Base-by-base conservation (phyloP, 1,140 invertebrate genomes). In the Anagrus nilaparvatae region DNA sequence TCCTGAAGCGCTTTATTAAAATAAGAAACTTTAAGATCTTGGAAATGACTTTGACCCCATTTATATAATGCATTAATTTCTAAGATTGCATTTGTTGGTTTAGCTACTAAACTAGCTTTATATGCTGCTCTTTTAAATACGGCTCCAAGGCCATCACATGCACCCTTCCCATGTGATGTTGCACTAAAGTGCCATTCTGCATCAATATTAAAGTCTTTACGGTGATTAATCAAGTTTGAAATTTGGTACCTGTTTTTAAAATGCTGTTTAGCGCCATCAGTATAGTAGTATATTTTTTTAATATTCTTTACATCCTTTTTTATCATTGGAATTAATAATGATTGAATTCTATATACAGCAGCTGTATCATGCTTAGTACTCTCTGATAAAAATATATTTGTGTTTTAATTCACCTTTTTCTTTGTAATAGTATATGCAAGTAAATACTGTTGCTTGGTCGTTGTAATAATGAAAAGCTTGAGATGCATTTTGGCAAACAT, bases 101-200 rank as follows among this genome's bases (percentile, higher is more conserved):
- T 18, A 17, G 16, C 16, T 14, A 27, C 23, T 38, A 55, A 38
- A 32, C 43, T 53, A 23, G 51, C 42, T 31, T 33, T 34, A 2
- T 37, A 40, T 17, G 54, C 51, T 30, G 30, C 4, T 47, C 49
- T 21, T 39, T 52, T 51, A 3, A 53, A 8, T 13, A 46, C 50
- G 7, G 43, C 46, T 7, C 44, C 47, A 20, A 54, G 14, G 8
- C 50, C 50, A 42, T 53, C 52, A 39, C 47, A 52, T 10, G 31
- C 23, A 24, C 45, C 45, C 48, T 56, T 58, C 8, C 59, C 58
- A 49, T 60, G 59, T 7, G 49, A 30, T n/a, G 58, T 60, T 8
- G 56, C 55, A 47, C 48, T 56, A 42, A 58, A 62, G 34, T 54
- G 25, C 59, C 60, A 65, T 36, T 56, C 51, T 9, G 49, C 49